Evolutionary conservation across 30 jellyfish, hydroid and myxozoan species (phyloP).

Genomic region (Euphysa ruthae): DNA sequence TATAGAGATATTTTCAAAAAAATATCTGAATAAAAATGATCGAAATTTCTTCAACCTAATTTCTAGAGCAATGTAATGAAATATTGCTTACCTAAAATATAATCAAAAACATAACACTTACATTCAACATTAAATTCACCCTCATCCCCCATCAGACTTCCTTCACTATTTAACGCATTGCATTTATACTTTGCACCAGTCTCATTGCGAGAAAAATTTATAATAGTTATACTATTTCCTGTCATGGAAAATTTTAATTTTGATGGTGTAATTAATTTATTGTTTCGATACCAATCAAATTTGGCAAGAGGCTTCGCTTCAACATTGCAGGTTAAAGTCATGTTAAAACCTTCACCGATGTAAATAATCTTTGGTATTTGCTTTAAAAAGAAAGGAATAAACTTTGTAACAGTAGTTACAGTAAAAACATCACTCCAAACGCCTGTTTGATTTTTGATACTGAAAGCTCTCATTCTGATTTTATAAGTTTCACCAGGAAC

Average conservation of each 20-base stretch:
- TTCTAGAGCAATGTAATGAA: too few species aligned
- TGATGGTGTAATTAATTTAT: background rate
- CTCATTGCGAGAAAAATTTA: background rate
- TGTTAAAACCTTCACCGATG: slow-evolving; percentile 11
- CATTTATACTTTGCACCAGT: slow-evolving; percentile 17
- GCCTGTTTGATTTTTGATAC: slow-evolving; percentile 11
- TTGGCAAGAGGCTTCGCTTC: slow-evolving; percentile 24
- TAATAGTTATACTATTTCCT: background rate
- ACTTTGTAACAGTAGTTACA: slow-evolving; percentile 4
- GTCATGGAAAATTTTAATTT: background rate
- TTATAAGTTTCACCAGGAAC: slow-evolving; percentile 16
- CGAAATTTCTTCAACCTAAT: too few species aligned
- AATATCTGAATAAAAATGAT: too few species aligned
- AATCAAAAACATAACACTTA: too few species aligned
- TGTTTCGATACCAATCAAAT: slow-evolving; percentile 1
- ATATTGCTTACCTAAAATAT: too few species aligned
- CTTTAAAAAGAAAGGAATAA: background rate
- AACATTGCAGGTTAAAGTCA: slow-evolving; percentile 7
- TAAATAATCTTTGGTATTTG: background rate
- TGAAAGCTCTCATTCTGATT: slow-evolving; percentile 17
- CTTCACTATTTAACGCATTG: background rate
- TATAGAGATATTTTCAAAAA: too few species aligned
- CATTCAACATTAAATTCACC: slow-evolving; percentile 19
- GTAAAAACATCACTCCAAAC: slow-evolving; percentile 8
- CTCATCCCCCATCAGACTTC: background rate